phyloP scores from a whole-genome alignment of 1,140 invertebrate genomes.

The Neodiprion lecontei region DNA sequence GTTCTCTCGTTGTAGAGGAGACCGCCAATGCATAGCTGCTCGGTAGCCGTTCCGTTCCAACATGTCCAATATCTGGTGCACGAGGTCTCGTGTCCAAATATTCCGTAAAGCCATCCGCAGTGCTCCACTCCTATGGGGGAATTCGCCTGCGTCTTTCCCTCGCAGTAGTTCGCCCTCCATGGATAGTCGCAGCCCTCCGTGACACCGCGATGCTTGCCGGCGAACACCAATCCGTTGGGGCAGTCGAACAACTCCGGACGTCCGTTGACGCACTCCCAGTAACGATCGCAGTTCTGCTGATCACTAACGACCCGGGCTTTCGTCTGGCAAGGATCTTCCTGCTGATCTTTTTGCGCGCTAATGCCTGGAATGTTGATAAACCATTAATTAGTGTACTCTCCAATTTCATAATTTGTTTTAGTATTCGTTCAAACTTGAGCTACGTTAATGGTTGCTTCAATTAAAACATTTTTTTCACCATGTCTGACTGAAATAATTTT shows the following conservation, averaged over 20 bases:
- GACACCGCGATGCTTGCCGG: constrained; percentile 84
- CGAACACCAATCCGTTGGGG: constrained; percentile 88
- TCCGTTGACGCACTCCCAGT: constrained; percentile 84
- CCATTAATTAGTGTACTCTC: not conserved
- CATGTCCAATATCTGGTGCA: constrained; percentile 94
- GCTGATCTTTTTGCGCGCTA: constrained; percentile 55
- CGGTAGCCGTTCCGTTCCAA: constrained; percentile 92
- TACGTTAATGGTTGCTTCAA: too few relatives aligned
- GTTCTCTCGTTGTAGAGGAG: constrained; percentile 89
- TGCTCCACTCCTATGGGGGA: constrained; percentile 84
- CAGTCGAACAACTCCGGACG: constrained; percentile 86
- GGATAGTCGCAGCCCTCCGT: constrained; percentile 90
- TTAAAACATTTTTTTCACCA: too few relatives aligned
- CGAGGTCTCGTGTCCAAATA: constrained; percentile 91
- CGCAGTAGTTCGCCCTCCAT: constrained; percentile 87
- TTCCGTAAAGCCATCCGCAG: constrained; percentile 92
- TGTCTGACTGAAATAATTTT: too few relatives aligned
- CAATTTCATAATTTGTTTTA: too few relatives aligned
- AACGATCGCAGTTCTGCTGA: constrained; percentile 84
- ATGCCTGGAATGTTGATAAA: constrained; percentile 34
- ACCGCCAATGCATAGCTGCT: constrained; percentile 92
- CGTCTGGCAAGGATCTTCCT: constrained; percentile 80
- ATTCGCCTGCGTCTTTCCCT: constrained; percentile 78
- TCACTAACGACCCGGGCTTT: constrained; percentile 78
- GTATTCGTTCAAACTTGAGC: too few relatives aligned